Percentiles rank a stretch among this genome's conserved stretches.
Evolutionary conservation across 2,888 invertebrate species (phyloP).

Genomic region (Diabrotica balteata): DNA sequence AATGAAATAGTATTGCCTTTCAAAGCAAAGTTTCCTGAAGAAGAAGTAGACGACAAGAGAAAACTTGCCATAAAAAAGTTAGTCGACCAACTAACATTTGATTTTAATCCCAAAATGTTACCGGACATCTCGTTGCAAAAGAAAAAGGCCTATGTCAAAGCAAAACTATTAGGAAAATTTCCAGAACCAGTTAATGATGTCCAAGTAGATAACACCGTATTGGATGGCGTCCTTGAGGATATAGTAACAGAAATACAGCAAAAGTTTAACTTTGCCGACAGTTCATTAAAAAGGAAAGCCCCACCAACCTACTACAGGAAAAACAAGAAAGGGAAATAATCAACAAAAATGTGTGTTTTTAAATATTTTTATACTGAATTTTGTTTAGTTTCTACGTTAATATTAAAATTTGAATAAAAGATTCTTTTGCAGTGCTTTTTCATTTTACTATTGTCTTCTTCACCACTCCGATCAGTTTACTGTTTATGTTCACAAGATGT

Average conservation of each 20-base stretch:
- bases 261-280: constrained; percentile 12
- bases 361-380: too few species aligned
- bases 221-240: constrained; percentile 36
- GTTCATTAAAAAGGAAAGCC: too few species aligned
- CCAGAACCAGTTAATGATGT: constrained; percentile 39
- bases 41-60: constrained; percentile 26
- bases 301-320: too few species aligned
- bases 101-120: constrained; percentile 45
- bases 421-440: too few species aligned
- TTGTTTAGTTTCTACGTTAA: too few species aligned
- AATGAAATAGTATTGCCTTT: constrained; percentile 38
- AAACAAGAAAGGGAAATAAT: too few species aligned
- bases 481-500: too few species aligned
- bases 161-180: constrained; percentile 44
- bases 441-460: too few species aligned
- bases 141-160: constrained; percentile 45
- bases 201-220: constrained; percentile 21
- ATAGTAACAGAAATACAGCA: constrained; percentile 31
- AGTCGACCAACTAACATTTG: constrained; percentile 43
- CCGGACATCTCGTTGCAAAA: constrained; percentile 37
- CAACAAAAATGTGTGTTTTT: too few species aligned
- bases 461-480: too few species aligned
- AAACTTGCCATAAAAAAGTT: constrained; percentile 32
- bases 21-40: constrained; percentile 19
- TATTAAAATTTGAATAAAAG: too few species aligned